These are phyloP conservation scores for Drosophila ohnishii DNA, from an alignment of 1,140 invertebrate species.

Conservation along the genomic window DNA sequence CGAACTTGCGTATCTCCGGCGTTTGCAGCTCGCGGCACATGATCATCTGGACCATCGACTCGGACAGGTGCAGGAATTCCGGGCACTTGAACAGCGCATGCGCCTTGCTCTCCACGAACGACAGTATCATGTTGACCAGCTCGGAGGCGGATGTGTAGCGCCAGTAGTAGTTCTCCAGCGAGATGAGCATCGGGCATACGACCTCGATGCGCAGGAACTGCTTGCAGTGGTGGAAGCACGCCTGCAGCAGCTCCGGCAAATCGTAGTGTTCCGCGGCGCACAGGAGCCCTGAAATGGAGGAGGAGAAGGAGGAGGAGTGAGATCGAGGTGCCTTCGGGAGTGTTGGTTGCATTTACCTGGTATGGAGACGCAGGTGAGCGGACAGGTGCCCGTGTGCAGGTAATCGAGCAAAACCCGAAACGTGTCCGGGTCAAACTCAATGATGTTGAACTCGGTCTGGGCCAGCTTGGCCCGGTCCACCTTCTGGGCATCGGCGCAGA, in stretches of 20 bases:
- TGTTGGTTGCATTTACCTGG: slow-evolving; percentile 84
- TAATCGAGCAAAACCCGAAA: slow-evolving; percentile 95
- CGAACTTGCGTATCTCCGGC: slow-evolving; percentile 95
- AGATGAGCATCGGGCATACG: slow-evolving; percentile 95
- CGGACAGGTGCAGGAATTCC: slow-evolving; percentile 94
- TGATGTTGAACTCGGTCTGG: slow-evolving; percentile 97
- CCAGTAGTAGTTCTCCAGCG: slow-evolving; percentile 97
- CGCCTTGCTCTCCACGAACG: slow-evolving; percentile 94
- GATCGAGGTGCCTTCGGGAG: background rate
- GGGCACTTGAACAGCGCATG: slow-evolving; percentile 91
- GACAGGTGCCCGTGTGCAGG: slow-evolving; percentile 95
- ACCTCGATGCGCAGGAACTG: slow-evolving; percentile 96
- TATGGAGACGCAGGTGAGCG: slow-evolving; percentile 94
- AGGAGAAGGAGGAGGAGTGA: background rate
- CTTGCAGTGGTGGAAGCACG: slow-evolving; percentile 97
- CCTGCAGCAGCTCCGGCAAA: slow-evolving; percentile 94
- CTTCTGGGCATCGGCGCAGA: slow-evolving; percentile 96
- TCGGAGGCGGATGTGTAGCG: slow-evolving; percentile 96
- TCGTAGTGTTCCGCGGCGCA: slow-evolving; percentile 97
- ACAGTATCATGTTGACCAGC: slow-evolving; percentile 96
- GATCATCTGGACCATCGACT: slow-evolving; percentile 97
- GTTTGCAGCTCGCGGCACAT: slow-evolving; percentile 94
- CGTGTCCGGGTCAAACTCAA: slow-evolving; percentile 97
- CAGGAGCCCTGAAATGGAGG: slow-evolving; percentile 86
- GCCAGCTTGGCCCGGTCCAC: slow-evolving; percentile 95